Evolutionary conservation across 2,113 vertebrate species (phyloP), one percentile per base, ranked within the genome.

Genomic region (Neotoma lepida): DNA sequence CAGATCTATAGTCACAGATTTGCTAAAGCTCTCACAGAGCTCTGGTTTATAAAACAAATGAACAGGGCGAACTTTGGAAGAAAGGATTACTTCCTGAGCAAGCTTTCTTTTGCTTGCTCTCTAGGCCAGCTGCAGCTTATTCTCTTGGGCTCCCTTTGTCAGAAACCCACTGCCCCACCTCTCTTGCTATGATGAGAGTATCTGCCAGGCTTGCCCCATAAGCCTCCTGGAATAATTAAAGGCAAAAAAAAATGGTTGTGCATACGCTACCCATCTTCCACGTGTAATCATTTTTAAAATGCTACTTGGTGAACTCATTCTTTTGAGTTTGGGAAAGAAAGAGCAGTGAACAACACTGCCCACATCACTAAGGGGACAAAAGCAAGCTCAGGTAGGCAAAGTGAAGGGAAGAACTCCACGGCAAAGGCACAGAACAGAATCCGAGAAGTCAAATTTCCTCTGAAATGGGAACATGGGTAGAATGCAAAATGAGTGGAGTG

Each of bases 41-140:
- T 90, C 64, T 80, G 68, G 14, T 66, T 87, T 82, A 84, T 46
- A 86, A 49, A 93, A 93, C 46, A 76, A 89, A 91, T 58, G 4
- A 64, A 70, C 51, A 90, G 44, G 51, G 33, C 90, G 61, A n/a
- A 3, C 56, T 89, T 35, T 61, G 66, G 33, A 74, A 93, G 85
- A 66, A 17, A 88, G 4, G 35, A 58, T 13, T 46, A 30, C 30
- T 77, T 80, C 74, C 66, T 20, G 54, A 66, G 46, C 22, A 68
- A 77, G 51, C 9, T 17, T 12, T 71, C 92, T 61, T 97, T 94
- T 76, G 92, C 39, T 88, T 64, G 88, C 61, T 91, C 92, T 66
- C 30, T 44, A 73, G 91, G 94, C 95, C 97, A 97, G 96, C 97
- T 97, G 96, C 94, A 97, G 88, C 6, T 78, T 12, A 73, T 94